Conservation (phyloP, 1,140 invertebrate genomes). For the Paraescarpia echinospica region DNA sequence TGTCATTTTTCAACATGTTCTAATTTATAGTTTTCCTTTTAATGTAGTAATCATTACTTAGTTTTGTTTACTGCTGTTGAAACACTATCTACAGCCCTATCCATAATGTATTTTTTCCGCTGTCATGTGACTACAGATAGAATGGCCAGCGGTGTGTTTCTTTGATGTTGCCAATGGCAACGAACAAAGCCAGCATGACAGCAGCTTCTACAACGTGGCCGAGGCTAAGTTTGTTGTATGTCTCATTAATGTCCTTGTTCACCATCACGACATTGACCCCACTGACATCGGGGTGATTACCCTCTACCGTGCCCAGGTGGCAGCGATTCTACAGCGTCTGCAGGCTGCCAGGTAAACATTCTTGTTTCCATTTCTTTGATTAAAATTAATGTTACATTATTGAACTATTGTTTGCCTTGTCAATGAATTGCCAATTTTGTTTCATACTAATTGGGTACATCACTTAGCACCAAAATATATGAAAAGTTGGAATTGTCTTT, state of each 20-base stretch:
- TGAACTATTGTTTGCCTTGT: neutral
- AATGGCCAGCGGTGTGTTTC: constrained; percentile 46
- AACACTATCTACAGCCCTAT: neutral
- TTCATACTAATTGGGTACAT: neutral
- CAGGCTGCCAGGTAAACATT: neutral
- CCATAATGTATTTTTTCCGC: neutral
- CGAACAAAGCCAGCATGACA: constrained; percentile 36
- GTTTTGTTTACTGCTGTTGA: neutral
- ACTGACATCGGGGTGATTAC: constrained; percentile 46
- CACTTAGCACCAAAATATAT: too few species aligned
- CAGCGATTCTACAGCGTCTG: constrained; percentile 20
- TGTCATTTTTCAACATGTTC: too few species aligned
- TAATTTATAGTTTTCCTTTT: too few species aligned
- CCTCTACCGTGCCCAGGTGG: constrained; percentile 47
- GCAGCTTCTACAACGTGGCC: constrained; percentile 44
- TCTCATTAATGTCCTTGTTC: constrained; percentile 39
- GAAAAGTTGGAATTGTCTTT: neutral
- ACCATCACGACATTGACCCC: constrained; percentile 36
- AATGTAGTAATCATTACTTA: too few species aligned
- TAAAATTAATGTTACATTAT: neutral
- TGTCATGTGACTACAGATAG: constrained; percentile 29
- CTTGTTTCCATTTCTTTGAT: neutral
- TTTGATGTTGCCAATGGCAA: constrained; percentile 42
- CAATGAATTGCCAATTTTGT: neutral
- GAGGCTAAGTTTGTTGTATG: constrained; percentile 45